Percentiles rank a stretch among this genome's conserved stretches.
Evolutionary conservation across 1,140 invertebrate genomes (phyloP).

Genomic region (Drosophila mayri): DNA sequence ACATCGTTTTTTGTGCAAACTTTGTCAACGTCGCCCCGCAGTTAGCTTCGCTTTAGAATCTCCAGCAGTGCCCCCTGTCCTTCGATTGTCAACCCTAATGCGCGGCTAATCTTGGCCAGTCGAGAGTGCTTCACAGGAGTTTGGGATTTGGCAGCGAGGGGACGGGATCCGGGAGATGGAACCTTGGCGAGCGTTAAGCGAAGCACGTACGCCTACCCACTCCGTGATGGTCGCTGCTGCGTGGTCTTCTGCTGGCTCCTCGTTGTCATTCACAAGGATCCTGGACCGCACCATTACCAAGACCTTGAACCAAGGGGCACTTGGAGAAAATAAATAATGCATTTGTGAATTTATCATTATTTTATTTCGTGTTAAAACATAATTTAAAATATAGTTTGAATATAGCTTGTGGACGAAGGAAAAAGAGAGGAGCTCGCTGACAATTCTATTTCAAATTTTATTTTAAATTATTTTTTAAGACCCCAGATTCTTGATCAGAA

Average conservation of each 20-base stretch:
- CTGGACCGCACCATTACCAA: neutral
- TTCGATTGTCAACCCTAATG: conserved; percentile 20
- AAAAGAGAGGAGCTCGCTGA: no score
- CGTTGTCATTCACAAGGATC: conserved; percentile 54
- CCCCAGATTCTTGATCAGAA: no score
- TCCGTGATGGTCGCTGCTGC: conserved; percentile 34
- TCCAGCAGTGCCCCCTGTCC: conserved; percentile 12
- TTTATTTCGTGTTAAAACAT: no score
- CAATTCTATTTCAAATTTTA: no score
- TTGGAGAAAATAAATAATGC: neutral
- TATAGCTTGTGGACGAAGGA: no score
- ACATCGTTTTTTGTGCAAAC: conserved; percentile 59
- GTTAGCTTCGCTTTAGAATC: conserved; percentile 13
- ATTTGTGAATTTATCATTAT: neutral
- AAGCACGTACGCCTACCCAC: conserved; percentile 57
- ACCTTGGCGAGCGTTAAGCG: conserved; percentile 44
- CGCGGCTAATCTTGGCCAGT: conserved; percentile 49
- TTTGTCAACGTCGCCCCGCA: conserved; percentile 45
- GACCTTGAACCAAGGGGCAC: neutral
- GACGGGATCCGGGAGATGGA: neutral
- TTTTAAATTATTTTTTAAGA: no score
- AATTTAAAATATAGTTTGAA: no score
- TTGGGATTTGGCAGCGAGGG: neutral
- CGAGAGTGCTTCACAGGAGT: conserved; percentile 4
- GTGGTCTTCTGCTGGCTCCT: conserved; percentile 11